Evolutionary conservation across 2,113 vertebrate genomes (phyloP).

Genomic region (Actinemys pallida): DNA sequence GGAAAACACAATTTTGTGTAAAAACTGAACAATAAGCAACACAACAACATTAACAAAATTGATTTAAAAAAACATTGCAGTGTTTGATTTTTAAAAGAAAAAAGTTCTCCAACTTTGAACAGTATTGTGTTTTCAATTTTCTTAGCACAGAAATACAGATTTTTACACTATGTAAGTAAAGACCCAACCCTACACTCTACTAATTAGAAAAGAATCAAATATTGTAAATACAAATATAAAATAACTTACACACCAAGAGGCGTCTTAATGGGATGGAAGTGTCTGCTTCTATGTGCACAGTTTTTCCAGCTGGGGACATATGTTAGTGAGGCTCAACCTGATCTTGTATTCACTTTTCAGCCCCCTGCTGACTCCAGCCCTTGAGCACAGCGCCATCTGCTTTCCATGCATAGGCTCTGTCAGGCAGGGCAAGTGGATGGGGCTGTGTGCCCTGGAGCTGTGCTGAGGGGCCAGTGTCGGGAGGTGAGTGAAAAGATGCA

Average conservation of each 20-base stretch:
- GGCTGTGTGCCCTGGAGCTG: background rate
- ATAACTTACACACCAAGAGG: background rate
- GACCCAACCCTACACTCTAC: background rate
- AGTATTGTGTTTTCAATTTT: background rate
- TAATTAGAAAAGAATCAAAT: background rate
- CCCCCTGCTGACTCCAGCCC: background rate
- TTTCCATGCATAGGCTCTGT: background rate
- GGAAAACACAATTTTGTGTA: background rate
- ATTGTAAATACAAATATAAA: background rate
- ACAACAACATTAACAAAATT: background rate
- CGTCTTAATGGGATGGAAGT: background rate
- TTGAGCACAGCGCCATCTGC: background rate
- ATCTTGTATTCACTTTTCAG: background rate
- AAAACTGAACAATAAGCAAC: background rate
- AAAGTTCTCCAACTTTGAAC: too few species aligned
- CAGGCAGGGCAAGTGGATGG: background rate
- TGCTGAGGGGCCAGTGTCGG: background rate
- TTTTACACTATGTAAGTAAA: background rate
- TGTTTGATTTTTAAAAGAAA: too few species aligned
- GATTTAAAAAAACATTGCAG: too few species aligned
- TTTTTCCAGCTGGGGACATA: background rate
- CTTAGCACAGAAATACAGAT: background rate
- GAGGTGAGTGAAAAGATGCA: background rate
- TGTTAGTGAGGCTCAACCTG: background rate
- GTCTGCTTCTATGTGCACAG: background rate